Percentiles rank a stretch among this genome's conserved stretches.
Evolutionary conservation across 1,140 invertebrate species (phyloP).

Genomic region (Oncopodura yosiiana): DNA sequence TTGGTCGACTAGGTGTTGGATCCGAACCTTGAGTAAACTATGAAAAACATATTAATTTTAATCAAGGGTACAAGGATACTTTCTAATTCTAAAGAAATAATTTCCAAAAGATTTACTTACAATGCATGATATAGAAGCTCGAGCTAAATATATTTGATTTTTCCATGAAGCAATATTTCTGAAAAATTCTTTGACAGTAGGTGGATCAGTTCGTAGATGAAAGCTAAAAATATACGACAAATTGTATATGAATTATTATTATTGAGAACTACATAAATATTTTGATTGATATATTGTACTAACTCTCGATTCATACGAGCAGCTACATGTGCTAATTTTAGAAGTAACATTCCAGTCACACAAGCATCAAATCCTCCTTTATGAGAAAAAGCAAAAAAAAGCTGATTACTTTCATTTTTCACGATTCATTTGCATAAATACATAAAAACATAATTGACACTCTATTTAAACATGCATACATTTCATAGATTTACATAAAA

Average conservation of each 20-base stretch:
- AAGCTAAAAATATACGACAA: background rate
- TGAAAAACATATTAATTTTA: background rate
- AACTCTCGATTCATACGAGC: conserved; percentile 17
- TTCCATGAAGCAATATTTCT: background rate
- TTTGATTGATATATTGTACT: background rate
- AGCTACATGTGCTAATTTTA: conserved; percentile 15
- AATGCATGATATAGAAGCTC: conserved; percentile 7
- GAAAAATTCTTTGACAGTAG: conserved; percentile 8
- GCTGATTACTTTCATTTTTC: too few relatives aligned
- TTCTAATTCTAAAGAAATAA: too few relatives aligned
- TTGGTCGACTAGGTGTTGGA: conserved; percentile 9
- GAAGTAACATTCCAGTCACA: conserved; percentile 13
- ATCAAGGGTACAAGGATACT: too few relatives aligned
- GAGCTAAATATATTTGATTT: conserved; percentile 13
- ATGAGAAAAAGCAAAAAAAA: conserved; percentile 1
- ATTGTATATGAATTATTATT: background rate
- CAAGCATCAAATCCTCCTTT: conserved; percentile 14
- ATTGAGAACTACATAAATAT: background rate
- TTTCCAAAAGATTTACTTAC: background rate
- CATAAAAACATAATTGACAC: too few relatives aligned
- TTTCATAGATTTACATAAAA: background rate
- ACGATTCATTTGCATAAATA: too few relatives aligned
- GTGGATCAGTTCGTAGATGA: background rate
- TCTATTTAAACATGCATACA: too few relatives aligned
- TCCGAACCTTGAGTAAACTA: conserved; percentile 6